Conservation (phyloP, 2,797 vertebrate species). For the Ambastaia sidthimunki region DNA sequence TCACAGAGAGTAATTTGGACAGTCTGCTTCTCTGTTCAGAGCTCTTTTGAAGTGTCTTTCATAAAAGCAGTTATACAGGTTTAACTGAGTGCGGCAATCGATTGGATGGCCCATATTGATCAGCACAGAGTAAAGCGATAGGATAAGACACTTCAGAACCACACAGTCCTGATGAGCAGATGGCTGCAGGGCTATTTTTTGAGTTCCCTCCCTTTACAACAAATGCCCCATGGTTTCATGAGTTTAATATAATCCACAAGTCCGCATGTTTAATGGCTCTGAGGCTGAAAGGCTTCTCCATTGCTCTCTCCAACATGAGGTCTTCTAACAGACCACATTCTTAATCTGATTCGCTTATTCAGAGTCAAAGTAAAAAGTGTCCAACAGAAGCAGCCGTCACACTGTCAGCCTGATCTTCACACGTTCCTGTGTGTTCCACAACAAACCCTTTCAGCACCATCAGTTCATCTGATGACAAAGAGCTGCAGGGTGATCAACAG, state of each 20-base stretch:
- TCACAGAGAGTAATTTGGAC: conserved; percentile 86
- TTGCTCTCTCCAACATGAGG: not conserved
- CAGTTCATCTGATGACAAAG: too few species aligned
- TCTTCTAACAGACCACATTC: conserved; percentile 56
- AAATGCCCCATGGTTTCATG: too few species aligned
- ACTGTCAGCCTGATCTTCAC: conserved; percentile 70
- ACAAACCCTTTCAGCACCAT: not conserved
- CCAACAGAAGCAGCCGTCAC: conserved; percentile 72
- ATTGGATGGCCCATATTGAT: conserved; percentile 83
- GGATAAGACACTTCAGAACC: conserved; percentile 56
- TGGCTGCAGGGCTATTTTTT: conserved; percentile 85
- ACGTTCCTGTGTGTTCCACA: conserved; percentile 70
- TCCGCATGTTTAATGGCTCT: conserved; percentile 75
- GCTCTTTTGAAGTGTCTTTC: conserved; percentile 79
- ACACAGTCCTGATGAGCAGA: conserved; percentile 83
- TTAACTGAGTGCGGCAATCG: conserved; percentile 95
- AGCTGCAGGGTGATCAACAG: too few species aligned
- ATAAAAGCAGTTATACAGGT: conserved; percentile 84
- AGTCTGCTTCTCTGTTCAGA: conserved; percentile 70
- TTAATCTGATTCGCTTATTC: conserved; percentile 58
- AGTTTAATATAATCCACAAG: conserved; percentile 77
- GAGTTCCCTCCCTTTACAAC: conserved; percentile 84
- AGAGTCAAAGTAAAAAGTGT: conserved; percentile 68
- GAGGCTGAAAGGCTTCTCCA: conserved; percentile 67
- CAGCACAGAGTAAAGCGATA: conserved; percentile 70